These are phyloP conservation scores for Ectobius pallidus DNA, from an alignment of 2,888 invertebrate genomes.

Conservation along the genomic window DNA sequence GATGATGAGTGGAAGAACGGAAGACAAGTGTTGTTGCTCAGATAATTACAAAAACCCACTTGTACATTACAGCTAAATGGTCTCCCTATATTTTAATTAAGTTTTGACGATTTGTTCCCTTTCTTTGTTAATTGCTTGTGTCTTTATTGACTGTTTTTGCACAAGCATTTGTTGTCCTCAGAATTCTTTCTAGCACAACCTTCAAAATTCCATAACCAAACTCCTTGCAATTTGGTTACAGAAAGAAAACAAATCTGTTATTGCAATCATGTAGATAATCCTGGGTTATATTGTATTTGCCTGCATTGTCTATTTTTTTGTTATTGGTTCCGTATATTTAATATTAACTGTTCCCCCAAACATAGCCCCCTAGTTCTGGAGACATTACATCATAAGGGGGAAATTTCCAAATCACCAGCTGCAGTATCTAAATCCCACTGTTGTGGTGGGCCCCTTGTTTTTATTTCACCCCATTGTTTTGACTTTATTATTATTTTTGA, in stretches of 20 bases:
- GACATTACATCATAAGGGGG: constrained; percentile 48
- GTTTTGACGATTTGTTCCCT: constrained; percentile 33
- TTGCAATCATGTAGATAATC: constrained; percentile 6
- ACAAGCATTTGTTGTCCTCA: constrained; percentile 39
- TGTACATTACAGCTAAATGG: constrained; percentile 43
- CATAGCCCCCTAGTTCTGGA: constrained; percentile 50
- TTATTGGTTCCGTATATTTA: constrained; percentile 23
- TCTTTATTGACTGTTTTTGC: constrained; percentile 33
- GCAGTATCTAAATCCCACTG: constrained; percentile 35
- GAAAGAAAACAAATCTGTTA: constrained; percentile 20
- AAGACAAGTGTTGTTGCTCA: constrained; percentile 44
- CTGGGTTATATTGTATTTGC: constrained; percentile 17
- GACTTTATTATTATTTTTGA: constrained; percentile 22
- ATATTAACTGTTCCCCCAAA: constrained; percentile 39
- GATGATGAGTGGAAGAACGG: constrained; percentile 11
- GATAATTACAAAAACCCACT: constrained; percentile 44
- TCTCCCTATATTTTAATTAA: constrained; percentile 39
- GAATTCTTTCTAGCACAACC: constrained; percentile 33
- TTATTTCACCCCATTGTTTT: constrained; percentile 29
- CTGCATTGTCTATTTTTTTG: constrained; percentile 30
- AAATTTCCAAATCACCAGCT: constrained; percentile 41
- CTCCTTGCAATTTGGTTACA: constrained; percentile 40
- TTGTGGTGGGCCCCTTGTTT: constrained; percentile 36
- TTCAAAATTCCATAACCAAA: constrained; percentile 41
- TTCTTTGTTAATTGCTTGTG: constrained; percentile 40